Evolutionary conservation across 2,113 vertebrate genomes (phyloP).

Genomic region (Chiloscyllium plagiosum): DNA sequence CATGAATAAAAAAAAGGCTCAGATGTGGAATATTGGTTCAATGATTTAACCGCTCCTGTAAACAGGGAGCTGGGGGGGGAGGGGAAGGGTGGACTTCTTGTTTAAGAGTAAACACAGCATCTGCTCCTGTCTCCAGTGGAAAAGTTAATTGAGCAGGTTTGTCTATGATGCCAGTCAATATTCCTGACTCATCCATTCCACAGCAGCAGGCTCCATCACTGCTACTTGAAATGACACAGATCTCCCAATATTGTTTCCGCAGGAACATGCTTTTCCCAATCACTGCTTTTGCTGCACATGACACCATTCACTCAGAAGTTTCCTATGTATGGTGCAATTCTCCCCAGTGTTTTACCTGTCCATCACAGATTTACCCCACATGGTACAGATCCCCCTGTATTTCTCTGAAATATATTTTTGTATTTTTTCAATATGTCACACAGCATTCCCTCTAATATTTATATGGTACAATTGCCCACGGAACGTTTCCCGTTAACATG

Average conservation of each 20-base stretch:
- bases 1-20: too few species aligned
- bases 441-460: too few species aligned
- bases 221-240: background rate
- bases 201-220: background rate
- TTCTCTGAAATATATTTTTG: background rate
- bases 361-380: background rate
- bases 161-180: background rate
- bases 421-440: too few species aligned
- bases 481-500: background rate
- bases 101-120: background rate
- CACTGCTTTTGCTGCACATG: background rate
- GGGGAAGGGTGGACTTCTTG: background rate
- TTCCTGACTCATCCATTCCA: background rate
- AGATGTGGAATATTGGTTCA: too few species aligned
- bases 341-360: background rate
- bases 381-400: background rate
- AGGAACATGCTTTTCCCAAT: background rate
- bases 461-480: background rate
- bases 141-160: background rate
- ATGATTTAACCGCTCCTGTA: background rate
- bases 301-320: background rate
- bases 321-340: background rate
- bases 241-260: background rate
- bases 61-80: background rate
- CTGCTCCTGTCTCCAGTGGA: background rate